Conservation (phyloP, 2,113 vertebrate species). For the Epinephelus cyanopodus region DNA sequence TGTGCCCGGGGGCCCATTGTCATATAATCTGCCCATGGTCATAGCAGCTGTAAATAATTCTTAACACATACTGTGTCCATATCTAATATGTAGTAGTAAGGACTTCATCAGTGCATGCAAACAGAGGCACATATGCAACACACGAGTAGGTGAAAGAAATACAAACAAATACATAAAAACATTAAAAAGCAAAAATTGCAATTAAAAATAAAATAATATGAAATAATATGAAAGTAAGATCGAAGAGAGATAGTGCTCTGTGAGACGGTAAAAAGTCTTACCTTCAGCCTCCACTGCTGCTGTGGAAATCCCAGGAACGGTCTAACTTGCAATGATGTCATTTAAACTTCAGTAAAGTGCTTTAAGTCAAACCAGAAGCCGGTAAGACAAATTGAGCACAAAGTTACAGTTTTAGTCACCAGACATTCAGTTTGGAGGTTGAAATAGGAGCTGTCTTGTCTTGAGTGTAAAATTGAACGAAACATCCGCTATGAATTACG, state of each 20-base stretch:
- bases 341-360: neutral
- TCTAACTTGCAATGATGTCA: neutral
- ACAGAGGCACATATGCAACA: neutral
- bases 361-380: neutral
- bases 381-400: neutral
- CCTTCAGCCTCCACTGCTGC: neutral
- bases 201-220: too few relatives aligned
- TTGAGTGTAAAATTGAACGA: neutral
- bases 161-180: neutral
- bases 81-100: neutral
- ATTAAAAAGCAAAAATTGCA: neutral
- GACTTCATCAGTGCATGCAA: neutral
- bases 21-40: too few relatives aligned
- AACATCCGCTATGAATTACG: neutral
- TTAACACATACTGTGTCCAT: neutral
- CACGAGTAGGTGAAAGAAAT: neutral
- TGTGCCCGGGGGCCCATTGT: too few relatives aligned
- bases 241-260: neutral
- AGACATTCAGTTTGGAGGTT: neutral
- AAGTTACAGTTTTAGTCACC: neutral
- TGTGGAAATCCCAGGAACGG: neutral
- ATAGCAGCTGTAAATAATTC: too few relatives aligned
- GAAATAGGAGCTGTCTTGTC: conserved; percentile 1
- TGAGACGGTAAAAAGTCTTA: neutral
- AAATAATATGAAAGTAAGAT: neutral